Evolutionary conservation across 2,797 vertebrate species (phyloP).

Genomic region (Gouania willdenowi): DNA sequence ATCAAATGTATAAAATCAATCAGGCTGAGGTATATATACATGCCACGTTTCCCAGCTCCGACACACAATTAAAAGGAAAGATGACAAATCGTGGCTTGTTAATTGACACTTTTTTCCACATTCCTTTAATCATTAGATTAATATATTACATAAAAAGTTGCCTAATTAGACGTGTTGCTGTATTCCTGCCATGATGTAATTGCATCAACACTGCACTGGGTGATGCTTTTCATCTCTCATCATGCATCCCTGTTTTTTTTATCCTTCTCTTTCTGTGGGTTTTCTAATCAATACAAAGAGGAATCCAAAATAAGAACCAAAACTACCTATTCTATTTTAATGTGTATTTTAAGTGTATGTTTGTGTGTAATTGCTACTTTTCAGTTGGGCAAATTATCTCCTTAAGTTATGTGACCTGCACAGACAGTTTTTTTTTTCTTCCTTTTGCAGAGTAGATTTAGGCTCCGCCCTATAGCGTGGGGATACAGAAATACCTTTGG

Average conservation of each 20-base stretch:
- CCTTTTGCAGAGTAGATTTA: too few relatives aligned
- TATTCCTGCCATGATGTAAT: conserved; percentile 22
- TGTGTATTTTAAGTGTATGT: too few relatives aligned
- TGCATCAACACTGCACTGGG: conserved; percentile 2
- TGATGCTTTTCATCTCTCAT: conserved; percentile 7
- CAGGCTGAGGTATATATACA: conserved; percentile 15
- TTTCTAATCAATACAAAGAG: too few relatives aligned
- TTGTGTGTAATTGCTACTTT: too few relatives aligned
- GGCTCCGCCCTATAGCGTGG: too few relatives aligned
- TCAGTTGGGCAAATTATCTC: too few relatives aligned
- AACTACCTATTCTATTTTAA: too few relatives aligned
- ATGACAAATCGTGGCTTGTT: conserved; percentile 35
- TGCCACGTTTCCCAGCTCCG: conserved; percentile 29
- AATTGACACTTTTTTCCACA: conserved; percentile 39
- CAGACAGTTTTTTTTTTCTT: too few relatives aligned
- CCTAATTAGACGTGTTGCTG: conserved; percentile 26
- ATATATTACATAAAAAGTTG: conserved; percentile 32
- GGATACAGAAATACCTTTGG: too few relatives aligned
- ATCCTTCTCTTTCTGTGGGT: not conserved
- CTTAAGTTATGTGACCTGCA: too few relatives aligned
- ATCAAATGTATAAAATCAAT: conserved; percentile 33
- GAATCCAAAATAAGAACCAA: too few relatives aligned
- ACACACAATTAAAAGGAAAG: conserved; percentile 35
- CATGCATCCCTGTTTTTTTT: conserved; percentile 4
- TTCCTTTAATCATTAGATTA: conserved; percentile 40